Conservation (phyloP, 2,113 vertebrate species). For the Saccopteryx leptura region DNA sequence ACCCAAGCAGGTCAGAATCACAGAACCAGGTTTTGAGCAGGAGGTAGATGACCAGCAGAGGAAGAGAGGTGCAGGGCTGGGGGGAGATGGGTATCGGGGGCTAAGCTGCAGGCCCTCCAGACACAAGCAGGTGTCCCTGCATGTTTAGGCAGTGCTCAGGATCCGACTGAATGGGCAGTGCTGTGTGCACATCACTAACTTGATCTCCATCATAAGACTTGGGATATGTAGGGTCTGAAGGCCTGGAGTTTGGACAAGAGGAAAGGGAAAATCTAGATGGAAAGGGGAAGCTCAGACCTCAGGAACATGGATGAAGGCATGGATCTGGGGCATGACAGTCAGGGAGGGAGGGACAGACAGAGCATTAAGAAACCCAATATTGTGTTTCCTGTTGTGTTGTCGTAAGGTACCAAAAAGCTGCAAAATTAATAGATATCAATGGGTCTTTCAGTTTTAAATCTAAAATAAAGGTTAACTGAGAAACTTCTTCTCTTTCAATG, state of each 20-base stretch:
- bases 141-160: neutral
- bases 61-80: neutral
- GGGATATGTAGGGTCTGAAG: neutral
- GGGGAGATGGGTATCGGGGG: too few relatives aligned
- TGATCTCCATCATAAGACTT: neutral
- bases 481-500: too few relatives aligned
- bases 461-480: too few relatives aligned
- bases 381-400: neutral
- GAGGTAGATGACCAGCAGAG: neutral
- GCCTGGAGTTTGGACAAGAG: neutral
- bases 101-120: neutral
- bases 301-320: neutral
- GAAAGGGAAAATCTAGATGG: too few relatives aligned
- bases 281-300: neutral
- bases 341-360: neutral
- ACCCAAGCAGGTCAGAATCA: neutral
- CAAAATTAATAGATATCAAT: too few relatives aligned
- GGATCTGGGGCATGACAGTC: neutral
- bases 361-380: rapidly evolving
- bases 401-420: too few relatives aligned
- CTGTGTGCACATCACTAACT: neutral
- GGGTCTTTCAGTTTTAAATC: too few relatives aligned
- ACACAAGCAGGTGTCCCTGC: neutral
- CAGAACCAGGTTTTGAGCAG: neutral
- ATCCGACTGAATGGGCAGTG: neutral